Evolutionary conservation across 2,113 vertebrate species (phyloP), one percentile per base, ranked within the genome.

Genomic region (Chloropsis cyanopogon): DNA sequence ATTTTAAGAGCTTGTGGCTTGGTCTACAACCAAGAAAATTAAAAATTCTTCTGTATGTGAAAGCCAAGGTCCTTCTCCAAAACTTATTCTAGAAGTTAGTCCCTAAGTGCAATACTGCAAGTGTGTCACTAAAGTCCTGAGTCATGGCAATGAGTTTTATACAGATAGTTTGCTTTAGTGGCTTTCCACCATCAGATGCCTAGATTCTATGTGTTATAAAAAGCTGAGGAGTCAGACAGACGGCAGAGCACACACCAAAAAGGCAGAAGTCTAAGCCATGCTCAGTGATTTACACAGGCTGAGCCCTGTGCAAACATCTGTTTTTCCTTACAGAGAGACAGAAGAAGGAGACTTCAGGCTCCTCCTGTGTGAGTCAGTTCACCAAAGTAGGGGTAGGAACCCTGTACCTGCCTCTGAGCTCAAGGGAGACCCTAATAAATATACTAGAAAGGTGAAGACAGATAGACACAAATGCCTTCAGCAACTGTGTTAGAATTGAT

Each of bases 311-410:
- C 39, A 13, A 44, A n/a, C 5, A 7, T 52, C 41, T 47, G 12
- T 59, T 23, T 13, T 78, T 22, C 9, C 10, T 59, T n/a, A 57
- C 11, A 25, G 0, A 54, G 53, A 44, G 19, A 26, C 18, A 79
- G 39, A 65, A 59, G 23, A 23, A 57, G 57, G 25, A 81, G 26
- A 61, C 8, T 88, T 77, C 6, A 35, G 35, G 9, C 3, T 69
- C 13, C 10, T 29, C 9, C 8, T 1, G 0, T 42, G 10, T 39
- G 56, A 72, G 69, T 72, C 33, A 70, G 22, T 6, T 19, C 20
- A n/a, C 23, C 31, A 31, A 11, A 15, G 4, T 4, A 0, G 2
- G 8, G 4, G 4, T 12, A 50, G 35, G 8, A 75, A 7, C 3
- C 8, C 5, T 5, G 10, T 53, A 75, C 52, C 29, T 91, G 28